Evolutionary conservation across 2,888 invertebrate species (phyloP).

Genomic region (Piscicola geometra): DNA sequence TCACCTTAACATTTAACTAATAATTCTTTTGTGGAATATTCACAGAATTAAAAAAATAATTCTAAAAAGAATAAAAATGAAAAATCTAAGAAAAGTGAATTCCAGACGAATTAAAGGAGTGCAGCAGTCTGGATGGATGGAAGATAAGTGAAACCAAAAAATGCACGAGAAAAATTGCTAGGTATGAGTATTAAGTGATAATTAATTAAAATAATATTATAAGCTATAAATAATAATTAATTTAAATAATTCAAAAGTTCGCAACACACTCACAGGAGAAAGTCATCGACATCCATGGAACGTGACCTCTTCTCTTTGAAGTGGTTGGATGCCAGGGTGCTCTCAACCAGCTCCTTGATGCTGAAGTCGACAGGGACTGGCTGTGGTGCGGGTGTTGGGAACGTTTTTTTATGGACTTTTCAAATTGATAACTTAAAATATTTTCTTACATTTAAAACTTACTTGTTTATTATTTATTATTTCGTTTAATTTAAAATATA

Average conservation of each 20-base stretch:
- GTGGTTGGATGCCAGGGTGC: conserved; percentile 66
- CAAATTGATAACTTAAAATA: no score
- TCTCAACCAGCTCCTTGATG: conserved; percentile 73
- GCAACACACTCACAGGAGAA: conserved; percentile 62
- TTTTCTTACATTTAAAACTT: no score
- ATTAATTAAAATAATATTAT: neutral
- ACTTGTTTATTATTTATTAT: no score
- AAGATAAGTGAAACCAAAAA: conserved; percentile 15
- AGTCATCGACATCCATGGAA: conserved; percentile 93
- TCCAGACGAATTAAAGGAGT: conserved; percentile 83
- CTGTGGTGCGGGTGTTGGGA: conserved; percentile 57
- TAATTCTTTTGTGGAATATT: no score
- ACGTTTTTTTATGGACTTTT: no score
- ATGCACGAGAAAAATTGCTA: conserved; percentile 31
- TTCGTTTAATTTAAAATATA: no score
- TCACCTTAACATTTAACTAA: no score
- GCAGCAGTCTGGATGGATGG: conserved; percentile 64
- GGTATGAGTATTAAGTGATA: neutral
- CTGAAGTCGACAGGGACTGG: conserved; percentile 69
- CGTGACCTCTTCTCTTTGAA: conserved; percentile 78
- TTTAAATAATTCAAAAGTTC: neutral
- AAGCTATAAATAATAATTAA: neutral
- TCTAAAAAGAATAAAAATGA: no score
- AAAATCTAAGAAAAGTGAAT: conserved; percentile 75
- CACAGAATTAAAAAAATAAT: no score